Base-by-base conservation (phyloP, 2,113 vertebrate genomes). In the Dipodomys ordii region DNA sequence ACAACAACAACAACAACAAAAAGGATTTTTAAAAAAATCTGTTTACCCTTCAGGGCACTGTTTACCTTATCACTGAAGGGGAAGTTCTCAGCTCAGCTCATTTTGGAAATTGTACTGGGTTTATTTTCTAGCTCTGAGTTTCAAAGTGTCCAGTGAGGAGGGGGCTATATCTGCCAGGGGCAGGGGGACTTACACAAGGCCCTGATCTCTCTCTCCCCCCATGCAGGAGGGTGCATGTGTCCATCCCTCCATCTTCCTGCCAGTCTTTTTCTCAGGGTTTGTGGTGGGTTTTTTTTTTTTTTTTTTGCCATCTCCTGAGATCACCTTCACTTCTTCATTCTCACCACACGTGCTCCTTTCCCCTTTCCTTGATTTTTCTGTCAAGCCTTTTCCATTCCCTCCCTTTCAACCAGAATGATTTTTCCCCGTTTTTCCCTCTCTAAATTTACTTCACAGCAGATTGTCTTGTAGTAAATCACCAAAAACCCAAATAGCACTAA, bases 401-500 rank as follows among this genome's bases (percentile, higher is more conserved):
- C 80, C 95, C 87, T 97, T 97, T 97, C 95, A 97, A 93, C 96
- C 4, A 0, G 94, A 98, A 97, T 97, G 96, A 93, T 96, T 97
- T 97, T 96, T 76, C 60, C 96, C 96, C 91, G 92, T 97, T 96
- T 97, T 94, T 97, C 96, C 97, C 96, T 97, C 97, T 98, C 98
- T 98, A 98, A 98, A 98, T 98, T 98, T 98, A 98, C 98, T 98
- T 98, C 98, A 98, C 98, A 98, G 98, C 98, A 98, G 98, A 98
- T 98, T 98, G 98, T 98, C 98, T 98, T 98, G 98, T 98, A 98
- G 98, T 98, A 98, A 98, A 98, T 98, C 98, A 98, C 98, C 98
- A 97, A 98, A 98, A 98, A 98, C 98, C 98, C 98, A 98, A 98
- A 98, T 98, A 98, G 98, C 98, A 98, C 98, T 98, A 98, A 98